Conservation (phyloP, 2,888 invertebrate species). For the Luperina testacea region DNA sequence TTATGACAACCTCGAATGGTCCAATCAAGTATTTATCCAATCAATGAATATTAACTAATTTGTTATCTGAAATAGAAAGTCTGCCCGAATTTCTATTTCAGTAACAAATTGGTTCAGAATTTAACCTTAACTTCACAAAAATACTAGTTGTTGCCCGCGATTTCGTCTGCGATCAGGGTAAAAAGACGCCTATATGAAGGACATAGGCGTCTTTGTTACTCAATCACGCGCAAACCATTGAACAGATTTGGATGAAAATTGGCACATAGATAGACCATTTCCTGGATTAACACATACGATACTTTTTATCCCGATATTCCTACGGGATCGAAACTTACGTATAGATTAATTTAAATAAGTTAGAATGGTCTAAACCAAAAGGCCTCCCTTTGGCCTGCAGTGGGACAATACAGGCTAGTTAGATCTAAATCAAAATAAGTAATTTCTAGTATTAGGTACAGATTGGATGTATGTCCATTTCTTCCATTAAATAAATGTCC, state of each 20-base stretch:
- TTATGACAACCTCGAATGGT: background rate
- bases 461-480: background rate
- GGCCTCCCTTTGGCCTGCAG: too few species aligned
- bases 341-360: too few species aligned
- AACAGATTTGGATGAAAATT: too few species aligned
- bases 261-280: too few species aligned
- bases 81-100: background rate
- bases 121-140: background rate
- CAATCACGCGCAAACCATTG: too few species aligned
- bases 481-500: conserved; percentile 11
- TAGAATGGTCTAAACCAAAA: too few species aligned
- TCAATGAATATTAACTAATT: background rate
- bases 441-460: background rate
- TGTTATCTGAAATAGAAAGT: background rate
- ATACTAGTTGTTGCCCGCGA: background rate
- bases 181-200: background rate
- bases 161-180: background rate
- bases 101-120: background rate
- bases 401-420: too few species aligned
- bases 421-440: background rate
- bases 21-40: background rate
- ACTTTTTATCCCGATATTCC: too few species aligned
- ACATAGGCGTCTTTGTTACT: too few species aligned
- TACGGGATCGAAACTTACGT: too few species aligned
- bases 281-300: too few species aligned